Base-by-base conservation (phyloP, 1,140 invertebrate species). In the Bombus pascuorum region DNA sequence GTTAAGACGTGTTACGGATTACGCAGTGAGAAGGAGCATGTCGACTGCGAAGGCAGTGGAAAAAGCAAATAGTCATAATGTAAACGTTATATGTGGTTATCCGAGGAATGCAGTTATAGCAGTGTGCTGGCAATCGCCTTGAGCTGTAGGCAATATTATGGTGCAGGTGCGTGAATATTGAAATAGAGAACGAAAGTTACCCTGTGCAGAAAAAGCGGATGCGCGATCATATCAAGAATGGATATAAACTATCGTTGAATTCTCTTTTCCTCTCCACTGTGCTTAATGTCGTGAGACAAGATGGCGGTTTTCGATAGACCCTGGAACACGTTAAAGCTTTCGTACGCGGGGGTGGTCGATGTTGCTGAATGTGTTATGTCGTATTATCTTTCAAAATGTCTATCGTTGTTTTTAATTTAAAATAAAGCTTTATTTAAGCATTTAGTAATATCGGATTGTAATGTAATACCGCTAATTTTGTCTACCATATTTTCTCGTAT, bases 261-360 rank as follows among this genome's bases (percentile, higher is more conserved):
- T 47, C 76, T 71, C 44, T 84, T 39, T 85, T 42, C 22, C 42
- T 75, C 62, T 80, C 72, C 59, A 44, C 70, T 25, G 53, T 59
- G 66, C 25, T 86, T 87, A 76, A 87, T 82, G 82, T 85, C 86
- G 84, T 70, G 70, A 73, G 68, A 42, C 86, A 87, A 87, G 86
- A 87, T 87, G 86, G 86, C 86, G 81, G 86, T 84, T 87, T 87
- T 87, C 68, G 82, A 76, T 79, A 80, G 72, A 62, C 66, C 72
- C 47, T 65, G 57, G 80, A 42, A 68, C 85, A 83, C 42, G 53
- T 83, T 72, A 59, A 71, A 66, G 37, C 75, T 53, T 25, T 47
- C 42, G 3, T 66, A 32, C 32, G n/a, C 34, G n/a, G 25, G 79
- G 83, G 78, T 75, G 84, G 39, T 83, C 53, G 25, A 66, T 47